Base-by-base conservation (phyloP, 2,113 vertebrate genomes). In the Hypomesus transpacificus region DNA sequence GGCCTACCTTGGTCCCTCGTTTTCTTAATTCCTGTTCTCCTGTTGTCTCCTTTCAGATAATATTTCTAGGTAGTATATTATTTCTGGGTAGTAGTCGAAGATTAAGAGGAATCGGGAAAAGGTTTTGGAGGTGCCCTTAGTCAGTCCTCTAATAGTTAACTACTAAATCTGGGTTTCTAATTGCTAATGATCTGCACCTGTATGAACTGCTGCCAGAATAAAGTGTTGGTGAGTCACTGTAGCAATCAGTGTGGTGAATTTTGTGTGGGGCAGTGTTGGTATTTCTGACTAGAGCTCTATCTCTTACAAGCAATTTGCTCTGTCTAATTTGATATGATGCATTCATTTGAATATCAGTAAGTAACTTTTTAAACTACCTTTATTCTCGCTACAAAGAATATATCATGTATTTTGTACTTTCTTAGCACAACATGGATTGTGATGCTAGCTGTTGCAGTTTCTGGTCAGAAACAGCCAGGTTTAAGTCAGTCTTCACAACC, bases 391-490 rank as follows among this genome's bases (percentile, higher is more conserved):
- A 1, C 68, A 46, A 7, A 46, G 9, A 26, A 26, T 26, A 26
- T 46, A 24, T 56, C 6, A 14, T 52, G 34, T 60, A 7, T 68
- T 14, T 53, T 8, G 11, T 64, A 0, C 22, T 60, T 50, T 64
- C 75, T 14, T 0, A 92, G 91, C 28, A 53, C 86, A 4, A 66
- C 82, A 63, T 89, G 87, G 89, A 77, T 71, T 78, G 59, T 87
- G 64, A 22, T 87, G 74, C 76, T 77, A 71, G 79, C 78, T 64
- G 66, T 78, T 22, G 68, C 76, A n/a, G 17, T 66, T 54, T 68
- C 73, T 53, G 68, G 78, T 75, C 83, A 87, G 71, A 78, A 77
- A 20, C 83, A 71, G 84, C 75, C 75, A 57, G 81, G 76, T 62
- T 2, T 17, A 2, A 84, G 82, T 57, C 69, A 50, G 13, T 46